phyloP scores from a whole-genome alignment of 2,888 invertebrate genomes.

The Therioaphis trifolii region DNA sequence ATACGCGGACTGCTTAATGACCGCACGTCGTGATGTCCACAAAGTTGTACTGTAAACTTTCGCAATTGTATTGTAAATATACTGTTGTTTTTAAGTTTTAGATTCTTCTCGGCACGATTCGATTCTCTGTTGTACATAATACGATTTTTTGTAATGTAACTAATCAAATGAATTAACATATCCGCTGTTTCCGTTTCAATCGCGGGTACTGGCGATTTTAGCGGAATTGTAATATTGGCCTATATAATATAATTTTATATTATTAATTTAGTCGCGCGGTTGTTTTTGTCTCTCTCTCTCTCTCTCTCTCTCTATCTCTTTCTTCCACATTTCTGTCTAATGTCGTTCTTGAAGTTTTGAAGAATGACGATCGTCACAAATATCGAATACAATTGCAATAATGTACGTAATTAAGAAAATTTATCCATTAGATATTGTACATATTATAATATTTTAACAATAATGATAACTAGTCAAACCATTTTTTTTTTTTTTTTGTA shows the following conservation, averaged over 20 bases:
- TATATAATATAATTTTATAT: not conserved
- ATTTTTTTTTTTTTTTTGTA: constrained; percentile 40
- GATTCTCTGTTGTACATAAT: constrained; percentile 3
- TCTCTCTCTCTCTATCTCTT: no score
- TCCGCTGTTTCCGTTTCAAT: constrained; percentile 31
- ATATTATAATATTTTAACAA: constrained; percentile 26
- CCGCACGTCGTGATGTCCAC: not conserved
- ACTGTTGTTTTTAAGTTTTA: not conserved
- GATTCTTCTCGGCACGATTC: not conserved
- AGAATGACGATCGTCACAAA: not conserved
- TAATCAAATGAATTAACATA: constrained; percentile 53
- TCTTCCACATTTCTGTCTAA: not conserved
- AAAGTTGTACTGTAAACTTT: not conserved
- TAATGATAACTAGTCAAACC: constrained; percentile 46
- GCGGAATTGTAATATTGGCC: constrained; percentile 13
- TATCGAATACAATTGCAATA: constrained; percentile 7
- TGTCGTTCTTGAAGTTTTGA: not conserved
- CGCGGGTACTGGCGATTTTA: constrained; percentile 4
- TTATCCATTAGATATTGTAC: constrained; percentile 26
- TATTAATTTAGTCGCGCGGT: not conserved
- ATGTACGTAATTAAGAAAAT: not conserved
- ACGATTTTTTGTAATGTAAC: not conserved
- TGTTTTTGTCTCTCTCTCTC: no score
- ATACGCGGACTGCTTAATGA: not conserved
- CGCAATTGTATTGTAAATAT: not conserved